These are phyloP conservation scores for Sebastes trivittatus DNA, from an alignment of 2,797 vertebrate genomes.

Conservation along the genomic window DNA sequence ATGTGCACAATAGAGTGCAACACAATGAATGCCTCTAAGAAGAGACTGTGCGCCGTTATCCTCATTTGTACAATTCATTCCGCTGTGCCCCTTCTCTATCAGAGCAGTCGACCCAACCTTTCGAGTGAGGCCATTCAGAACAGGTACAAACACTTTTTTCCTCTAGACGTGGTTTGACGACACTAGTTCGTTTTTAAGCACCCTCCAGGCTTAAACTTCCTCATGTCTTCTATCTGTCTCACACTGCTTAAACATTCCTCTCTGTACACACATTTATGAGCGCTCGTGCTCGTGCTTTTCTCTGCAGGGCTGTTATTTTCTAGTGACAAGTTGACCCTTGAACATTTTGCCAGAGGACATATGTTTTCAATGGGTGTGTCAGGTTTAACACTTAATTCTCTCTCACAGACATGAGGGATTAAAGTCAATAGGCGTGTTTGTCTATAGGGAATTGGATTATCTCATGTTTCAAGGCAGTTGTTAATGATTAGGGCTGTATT, in stretches of 20 bases:
- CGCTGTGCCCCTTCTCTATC: neutral
- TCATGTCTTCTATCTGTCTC: neutral
- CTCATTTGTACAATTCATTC: neutral
- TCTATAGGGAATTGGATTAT: slow-evolving; percentile 45
- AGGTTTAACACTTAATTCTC: slow-evolving; percentile 49
- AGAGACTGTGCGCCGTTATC: neutral
- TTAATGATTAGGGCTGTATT: slow-evolving; percentile 65
- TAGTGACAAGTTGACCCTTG: slow-evolving; percentile 48
- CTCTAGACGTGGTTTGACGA: neutral
- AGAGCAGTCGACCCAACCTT: neutral
- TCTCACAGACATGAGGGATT: slow-evolving; percentile 52
- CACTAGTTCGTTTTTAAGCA: neutral
- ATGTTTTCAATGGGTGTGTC: slow-evolving; percentile 48
- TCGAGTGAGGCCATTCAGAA: neutral
- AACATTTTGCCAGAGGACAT: slow-evolving; percentile 42
- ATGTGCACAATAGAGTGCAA: neutral
- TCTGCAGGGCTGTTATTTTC: slow-evolving; percentile 45
- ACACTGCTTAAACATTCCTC: slow-evolving; percentile 22
- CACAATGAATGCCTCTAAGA: neutral
- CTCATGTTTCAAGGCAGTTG: slow-evolving; percentile 45
- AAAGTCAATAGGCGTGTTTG: slow-evolving; percentile 29
- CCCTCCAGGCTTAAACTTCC: neutral
- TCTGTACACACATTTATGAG: neutral
- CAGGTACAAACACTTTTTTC: neutral
- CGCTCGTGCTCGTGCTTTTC: neutral